Percentiles rank a stretch among this genome's conserved stretches.
Conservation (phyloP, 2,113 vertebrate genomes). For the Cololabis saira region DNA sequence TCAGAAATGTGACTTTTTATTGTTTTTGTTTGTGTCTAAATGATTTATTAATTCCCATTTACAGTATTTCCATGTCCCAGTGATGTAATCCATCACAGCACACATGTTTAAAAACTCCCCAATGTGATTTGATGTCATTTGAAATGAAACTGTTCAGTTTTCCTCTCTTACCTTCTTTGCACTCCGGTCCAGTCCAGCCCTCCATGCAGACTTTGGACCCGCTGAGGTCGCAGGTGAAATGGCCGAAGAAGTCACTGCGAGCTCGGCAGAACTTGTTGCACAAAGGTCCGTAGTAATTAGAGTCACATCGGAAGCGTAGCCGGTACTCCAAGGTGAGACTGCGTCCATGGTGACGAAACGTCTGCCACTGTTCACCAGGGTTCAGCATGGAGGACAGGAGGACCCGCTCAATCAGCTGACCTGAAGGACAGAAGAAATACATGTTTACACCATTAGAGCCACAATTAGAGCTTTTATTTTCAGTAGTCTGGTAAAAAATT, state of each 20-base stretch:
- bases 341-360: conserved; percentile 78
- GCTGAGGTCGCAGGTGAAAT: conserved; percentile 83
- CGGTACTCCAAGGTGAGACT: conserved; percentile 83
- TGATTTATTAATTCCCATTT: no score
- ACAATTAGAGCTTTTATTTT: background rate
- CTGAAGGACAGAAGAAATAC: conserved; percentile 53
- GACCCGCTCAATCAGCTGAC: conserved; percentile 83
- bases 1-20: no score
- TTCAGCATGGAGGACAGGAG: conserved; percentile 84
- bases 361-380: conserved; percentile 83
- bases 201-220: conserved; percentile 87
- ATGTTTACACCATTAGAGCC: background rate
- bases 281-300: conserved; percentile 82
- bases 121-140: background rate
- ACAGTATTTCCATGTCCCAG: no score
- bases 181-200: conserved; percentile 80
- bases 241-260: conserved; percentile 83
- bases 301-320: conserved; percentile 82
- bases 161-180: conserved; percentile 69
- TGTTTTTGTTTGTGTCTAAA: no score
- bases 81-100: no score
- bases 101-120: no score
- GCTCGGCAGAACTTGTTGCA: conserved; percentile 83
- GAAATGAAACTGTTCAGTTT: background rate
- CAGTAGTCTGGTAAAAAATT: no score